phyloP scores from a whole-genome alignment of 2,113 vertebrate species.

The Hemicordylus capensis region DNA sequence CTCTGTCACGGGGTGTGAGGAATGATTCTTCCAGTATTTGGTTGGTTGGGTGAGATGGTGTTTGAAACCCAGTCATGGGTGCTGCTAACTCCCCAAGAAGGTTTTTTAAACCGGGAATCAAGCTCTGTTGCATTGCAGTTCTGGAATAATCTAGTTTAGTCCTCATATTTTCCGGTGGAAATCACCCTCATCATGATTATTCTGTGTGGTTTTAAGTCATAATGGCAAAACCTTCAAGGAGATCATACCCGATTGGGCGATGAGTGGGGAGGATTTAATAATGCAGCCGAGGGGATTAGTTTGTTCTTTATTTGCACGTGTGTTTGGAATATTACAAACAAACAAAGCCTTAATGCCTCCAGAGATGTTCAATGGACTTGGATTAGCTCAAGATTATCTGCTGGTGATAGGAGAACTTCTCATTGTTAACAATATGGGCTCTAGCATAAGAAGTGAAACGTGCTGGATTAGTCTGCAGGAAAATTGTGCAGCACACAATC shows the following conservation, averaged over 20 bases:
- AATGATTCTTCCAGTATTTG: background rate
- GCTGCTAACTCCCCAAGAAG: background rate
- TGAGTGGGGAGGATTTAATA: conserved; percentile 5
- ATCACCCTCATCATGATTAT: background rate
- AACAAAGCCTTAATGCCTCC: background rate
- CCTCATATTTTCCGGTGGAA: background rate
- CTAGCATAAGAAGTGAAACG: background rate
- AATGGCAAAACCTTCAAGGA: conserved; percentile 9
- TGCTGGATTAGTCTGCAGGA: background rate
- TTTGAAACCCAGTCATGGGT: background rate
- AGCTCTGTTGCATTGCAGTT: background rate
- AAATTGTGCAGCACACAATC: conserved; percentile 10
- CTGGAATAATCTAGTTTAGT: background rate
- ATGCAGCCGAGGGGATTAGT: background rate
- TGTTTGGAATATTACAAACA: conserved; percentile 4
- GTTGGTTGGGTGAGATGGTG: background rate
- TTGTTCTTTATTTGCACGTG: background rate
- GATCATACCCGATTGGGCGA: background rate
- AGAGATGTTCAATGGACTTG: background rate
- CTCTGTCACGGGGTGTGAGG: background rate
- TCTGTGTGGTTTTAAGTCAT: background rate
- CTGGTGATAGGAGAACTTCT: background rate
- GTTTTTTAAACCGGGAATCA: background rate
- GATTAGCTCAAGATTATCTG: background rate
- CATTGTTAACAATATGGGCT: background rate